Conservation (phyloP, 2,888 invertebrate genomes). For the Holacanthella duospinosa region DNA sequence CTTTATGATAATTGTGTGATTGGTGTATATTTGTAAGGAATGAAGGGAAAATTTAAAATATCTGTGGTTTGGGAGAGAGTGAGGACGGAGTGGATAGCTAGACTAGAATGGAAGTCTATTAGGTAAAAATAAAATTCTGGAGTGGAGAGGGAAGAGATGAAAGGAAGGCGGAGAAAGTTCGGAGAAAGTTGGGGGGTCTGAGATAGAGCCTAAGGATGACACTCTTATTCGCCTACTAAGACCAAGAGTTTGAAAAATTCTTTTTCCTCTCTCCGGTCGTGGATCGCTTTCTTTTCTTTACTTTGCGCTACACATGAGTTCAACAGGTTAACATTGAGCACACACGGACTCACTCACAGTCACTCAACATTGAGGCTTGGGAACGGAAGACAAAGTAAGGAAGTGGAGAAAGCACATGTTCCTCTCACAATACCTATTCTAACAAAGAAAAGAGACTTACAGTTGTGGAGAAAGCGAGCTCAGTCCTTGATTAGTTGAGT, state of each 20-base stretch:
- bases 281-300: constrained; percentile 31
- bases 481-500: background rate
- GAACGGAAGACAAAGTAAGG: constrained; percentile 1
- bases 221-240: background rate
- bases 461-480: background rate
- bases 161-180: too few relatives aligned
- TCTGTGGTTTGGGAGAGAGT: too few relatives aligned
- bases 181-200: too few relatives aligned
- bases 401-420: constrained; percentile 5
- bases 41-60: too few relatives aligned
- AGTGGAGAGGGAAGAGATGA: too few relatives aligned
- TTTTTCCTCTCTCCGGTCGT: constrained; percentile 4
- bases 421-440: background rate
- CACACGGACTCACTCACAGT: constrained; percentile 20
- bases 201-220: constrained; percentile 18
- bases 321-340: constrained; percentile 34
- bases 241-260: background rate
- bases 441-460: too few relatives aligned
- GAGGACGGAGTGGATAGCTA: too few relatives aligned
- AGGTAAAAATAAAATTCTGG: too few relatives aligned
- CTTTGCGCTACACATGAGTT: constrained; percentile 31
- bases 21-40: too few relatives aligned
- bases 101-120: too few relatives aligned
- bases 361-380: too few relatives aligned
- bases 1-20: too few relatives aligned